Conservation (phyloP, 2,797 vertebrate species). For the Pogonophryne albipinna region DNA sequence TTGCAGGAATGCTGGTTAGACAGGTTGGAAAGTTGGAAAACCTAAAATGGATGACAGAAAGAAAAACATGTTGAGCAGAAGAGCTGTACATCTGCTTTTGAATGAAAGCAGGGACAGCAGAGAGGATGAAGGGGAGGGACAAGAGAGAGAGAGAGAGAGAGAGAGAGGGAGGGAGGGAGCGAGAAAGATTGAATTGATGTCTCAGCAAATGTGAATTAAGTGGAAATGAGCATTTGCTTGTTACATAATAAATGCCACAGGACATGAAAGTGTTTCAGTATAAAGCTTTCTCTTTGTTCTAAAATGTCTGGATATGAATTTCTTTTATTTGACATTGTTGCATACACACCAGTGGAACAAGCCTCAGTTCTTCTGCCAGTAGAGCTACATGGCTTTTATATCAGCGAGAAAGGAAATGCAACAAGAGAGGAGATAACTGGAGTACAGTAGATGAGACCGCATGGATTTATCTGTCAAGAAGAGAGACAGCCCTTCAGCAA, state of each 20-base stretch:
- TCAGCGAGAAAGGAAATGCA: constrained; percentile 40
- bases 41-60: constrained; percentile 24
- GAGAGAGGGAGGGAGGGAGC: constrained; percentile 8
- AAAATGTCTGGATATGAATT: constrained; percentile 43
- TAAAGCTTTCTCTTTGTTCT: constrained; percentile 52
- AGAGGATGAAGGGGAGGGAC: constrained; percentile 32
- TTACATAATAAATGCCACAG: constrained; percentile 59
- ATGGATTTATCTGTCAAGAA: background rate
- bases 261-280: constrained; percentile 51
- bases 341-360: constrained; percentile 30
- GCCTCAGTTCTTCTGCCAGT: constrained; percentile 60
- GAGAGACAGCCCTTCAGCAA: background rate
- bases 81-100: constrained; percentile 78
- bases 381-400: constrained; percentile 56
- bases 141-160: constrained; percentile 3
- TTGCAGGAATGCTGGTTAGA: constrained; percentile 16
- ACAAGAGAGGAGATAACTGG: constrained; percentile 20
- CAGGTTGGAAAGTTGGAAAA: constrained; percentile 31
- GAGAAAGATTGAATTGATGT: constrained; percentile 55
- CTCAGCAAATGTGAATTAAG: constrained; percentile 69
- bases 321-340: constrained; percentile 48
- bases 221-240: constrained; percentile 59
- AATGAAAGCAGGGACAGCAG: constrained; percentile 69
- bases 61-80: constrained; percentile 41
- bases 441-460: constrained; percentile 19